Evolutionary conservation across 1,140 invertebrate species (phyloP).

Genomic region (Zaprionus gabonicus): DNA sequence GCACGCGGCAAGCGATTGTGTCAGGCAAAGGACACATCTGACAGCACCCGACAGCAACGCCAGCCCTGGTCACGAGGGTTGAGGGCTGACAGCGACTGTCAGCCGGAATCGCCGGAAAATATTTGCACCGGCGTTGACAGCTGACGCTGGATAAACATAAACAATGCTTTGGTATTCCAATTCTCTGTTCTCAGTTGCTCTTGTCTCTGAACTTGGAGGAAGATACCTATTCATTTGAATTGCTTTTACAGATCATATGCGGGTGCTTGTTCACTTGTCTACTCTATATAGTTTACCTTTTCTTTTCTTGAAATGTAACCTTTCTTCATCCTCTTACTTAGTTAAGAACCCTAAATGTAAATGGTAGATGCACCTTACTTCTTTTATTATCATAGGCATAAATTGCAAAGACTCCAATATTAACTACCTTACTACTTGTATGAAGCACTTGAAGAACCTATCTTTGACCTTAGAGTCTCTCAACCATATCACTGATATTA

Average conservation of each 20-base stretch:
- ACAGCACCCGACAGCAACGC: not conserved
- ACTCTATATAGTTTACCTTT: too few relatives aligned
- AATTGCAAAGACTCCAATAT: too few relatives aligned
- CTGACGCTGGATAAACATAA: conserved; percentile 61
- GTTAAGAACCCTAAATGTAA: too few relatives aligned
- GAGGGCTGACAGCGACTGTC: conserved; percentile 47
- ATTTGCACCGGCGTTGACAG: conserved; percentile 52
- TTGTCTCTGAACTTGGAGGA: conserved; percentile 50
- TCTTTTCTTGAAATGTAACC: too few relatives aligned
- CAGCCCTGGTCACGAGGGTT: conserved; percentile 57
- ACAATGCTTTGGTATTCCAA: conserved; percentile 34
- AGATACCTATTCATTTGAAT: not conserved
- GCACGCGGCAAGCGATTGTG: conserved; percentile 11
- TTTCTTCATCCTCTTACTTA: too few relatives aligned
- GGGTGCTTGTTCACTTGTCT: not conserved
- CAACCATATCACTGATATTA: too few relatives aligned
- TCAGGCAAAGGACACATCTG: conserved; percentile 57
- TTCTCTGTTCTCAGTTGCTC: conserved; percentile 1
- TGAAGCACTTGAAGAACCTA: too few relatives aligned
- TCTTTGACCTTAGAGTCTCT: too few relatives aligned
- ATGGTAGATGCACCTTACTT: too few relatives aligned
- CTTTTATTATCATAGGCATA: too few relatives aligned
- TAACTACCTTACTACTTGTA: too few relatives aligned
- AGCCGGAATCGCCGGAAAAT: conserved; percentile 24
- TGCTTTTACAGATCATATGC: not conserved